phyloP scores from a whole-genome alignment of 2,888 invertebrate genomes.

The Nesidiocoris tenuis region DNA sequence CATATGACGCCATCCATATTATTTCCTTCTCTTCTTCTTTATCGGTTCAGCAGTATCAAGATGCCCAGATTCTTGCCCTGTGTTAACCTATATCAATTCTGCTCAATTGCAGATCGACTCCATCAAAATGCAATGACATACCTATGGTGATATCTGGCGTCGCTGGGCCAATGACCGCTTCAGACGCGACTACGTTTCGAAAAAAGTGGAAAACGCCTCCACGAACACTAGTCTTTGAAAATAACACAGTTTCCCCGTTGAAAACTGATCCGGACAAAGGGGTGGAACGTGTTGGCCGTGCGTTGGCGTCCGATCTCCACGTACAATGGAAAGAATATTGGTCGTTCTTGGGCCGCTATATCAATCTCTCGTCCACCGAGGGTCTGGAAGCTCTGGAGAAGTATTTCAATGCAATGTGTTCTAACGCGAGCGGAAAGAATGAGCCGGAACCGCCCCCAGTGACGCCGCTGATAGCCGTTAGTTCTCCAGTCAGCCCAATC shows the following conservation, averaged over 20 bases:
- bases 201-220: slow-evolving; percentile 68
- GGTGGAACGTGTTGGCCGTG: slow-evolving; percentile 79
- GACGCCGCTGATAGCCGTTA: not conserved
- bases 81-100: too few relatives aligned
- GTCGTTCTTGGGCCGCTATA: slow-evolving; percentile 81
- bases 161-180: slow-evolving; percentile 87
- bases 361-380: slow-evolving; percentile 71
- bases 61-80: too few relatives aligned
- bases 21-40: too few relatives aligned
- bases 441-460: not conserved
- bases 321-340: slow-evolving; percentile 90
- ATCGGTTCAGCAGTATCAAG: too few relatives aligned
- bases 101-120: slow-evolving; percentile 14
- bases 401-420: slow-evolving; percentile 63
- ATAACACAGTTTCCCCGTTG: slow-evolving; percentile 53
- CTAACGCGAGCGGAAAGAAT: not conserved
- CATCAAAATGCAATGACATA: slow-evolving; percentile 3
- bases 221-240: slow-evolving; percentile 29
- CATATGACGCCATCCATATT: too few relatives aligned
- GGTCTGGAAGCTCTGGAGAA: slow-evolving; percentile 75
- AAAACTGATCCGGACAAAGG: slow-evolving; percentile 77
- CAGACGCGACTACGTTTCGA: slow-evolving; percentile 69
- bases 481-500: slow-evolving; percentile 12
- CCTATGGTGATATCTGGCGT: slow-evolving; percentile 59
- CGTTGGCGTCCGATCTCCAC: slow-evolving; percentile 68